Conservation (phyloP, 2,888 invertebrate genomes). For the Alsophila aescularia region DNA sequence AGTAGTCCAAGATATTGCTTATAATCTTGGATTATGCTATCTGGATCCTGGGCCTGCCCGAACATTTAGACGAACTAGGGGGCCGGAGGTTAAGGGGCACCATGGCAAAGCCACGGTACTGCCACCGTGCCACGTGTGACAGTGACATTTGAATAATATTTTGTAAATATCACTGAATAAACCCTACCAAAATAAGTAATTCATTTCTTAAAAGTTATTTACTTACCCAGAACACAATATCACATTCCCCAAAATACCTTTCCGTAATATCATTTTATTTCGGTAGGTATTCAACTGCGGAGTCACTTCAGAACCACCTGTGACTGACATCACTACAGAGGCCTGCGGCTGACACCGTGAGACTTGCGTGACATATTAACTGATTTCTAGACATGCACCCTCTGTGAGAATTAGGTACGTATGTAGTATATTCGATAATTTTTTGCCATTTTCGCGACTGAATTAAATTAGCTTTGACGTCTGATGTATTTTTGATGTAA, state of each 20-base stretch:
- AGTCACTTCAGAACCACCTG: background rate
- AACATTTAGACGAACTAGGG: too few relatives aligned
- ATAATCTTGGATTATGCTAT: too few relatives aligned
- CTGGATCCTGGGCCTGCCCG: too few relatives aligned
- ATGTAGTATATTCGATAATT: background rate
- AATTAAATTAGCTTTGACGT: slow-evolving; percentile 1
- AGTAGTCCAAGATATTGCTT: too few relatives aligned
- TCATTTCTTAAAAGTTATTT: background rate
- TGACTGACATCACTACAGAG: slow-evolving; percentile 14
- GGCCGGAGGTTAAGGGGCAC: too few relatives aligned
- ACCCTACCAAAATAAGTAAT: too few relatives aligned
- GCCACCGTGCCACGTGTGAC: too few relatives aligned
- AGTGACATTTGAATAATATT: too few relatives aligned
- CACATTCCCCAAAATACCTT: background rate
- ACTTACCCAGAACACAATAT: background rate
- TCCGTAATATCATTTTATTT: slow-evolving; percentile 1
- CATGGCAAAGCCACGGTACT: too few relatives aligned
- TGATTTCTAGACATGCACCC: slow-evolving; percentile 18
- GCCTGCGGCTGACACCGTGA: slow-evolving; percentile 10
- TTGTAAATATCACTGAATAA: background rate
- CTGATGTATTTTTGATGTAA: background rate
- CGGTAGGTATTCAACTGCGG: background rate
- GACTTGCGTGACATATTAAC: slow-evolving; percentile 28
- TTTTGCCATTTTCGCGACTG: background rate
- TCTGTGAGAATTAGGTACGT: background rate